Evolutionary conservation across 2,888 invertebrate genomes (phyloP), one percentile per base, ranked within the genome.

Genomic region (Boloria euphrosyne): DNA sequence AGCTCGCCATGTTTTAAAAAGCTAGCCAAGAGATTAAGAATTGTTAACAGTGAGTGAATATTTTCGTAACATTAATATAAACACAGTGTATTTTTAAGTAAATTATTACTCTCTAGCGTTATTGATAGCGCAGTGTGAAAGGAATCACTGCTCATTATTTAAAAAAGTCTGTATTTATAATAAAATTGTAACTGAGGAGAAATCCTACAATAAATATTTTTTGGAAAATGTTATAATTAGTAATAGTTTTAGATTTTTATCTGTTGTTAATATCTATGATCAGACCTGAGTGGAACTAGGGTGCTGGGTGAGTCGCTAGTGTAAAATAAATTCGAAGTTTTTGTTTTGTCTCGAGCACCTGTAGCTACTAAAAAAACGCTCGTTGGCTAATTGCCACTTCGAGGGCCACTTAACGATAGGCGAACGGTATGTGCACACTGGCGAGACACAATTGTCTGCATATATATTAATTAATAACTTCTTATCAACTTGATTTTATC

Each of bases 281-380:
- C n/a, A n/a, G n/a, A n/a, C 3, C 22, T 3, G 22, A 22, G 22
- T 3, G 22, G 22, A 22, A 22, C 22, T 22, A 22, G 22, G 22
- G 22, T 22, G 22, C 22, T 2, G 22, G 22, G 22, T 22, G 22
- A 1, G 22, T 22, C 22, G 22, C 22, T 22, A 22, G 51, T 59
- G 51, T 31, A 13, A 46, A 52, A 65, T 58, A 31, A 46, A 52
- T 58, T 58, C 44, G 14, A 55, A 44, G 27, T 22, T 55, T 38
- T 58, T 59, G 52, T 52, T 46, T 65, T 14, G 46, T 52, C 47
- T 58, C 58, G 64, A 52, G 46, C 64, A 65, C 64, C 64, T 65
- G 58, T 65, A 58, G 47, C 52, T 65, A 58, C 64, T 59, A 65
- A 65, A 64, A 60, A 65, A 65, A 58, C 64, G 31, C 44, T 46